Percentiles rank a stretch among this genome's conserved stretches.
These are phyloP conservation scores for Trachelus tabidus DNA, from an alignment of 2,888 invertebrate species.

Conservation along the genomic window DNA sequence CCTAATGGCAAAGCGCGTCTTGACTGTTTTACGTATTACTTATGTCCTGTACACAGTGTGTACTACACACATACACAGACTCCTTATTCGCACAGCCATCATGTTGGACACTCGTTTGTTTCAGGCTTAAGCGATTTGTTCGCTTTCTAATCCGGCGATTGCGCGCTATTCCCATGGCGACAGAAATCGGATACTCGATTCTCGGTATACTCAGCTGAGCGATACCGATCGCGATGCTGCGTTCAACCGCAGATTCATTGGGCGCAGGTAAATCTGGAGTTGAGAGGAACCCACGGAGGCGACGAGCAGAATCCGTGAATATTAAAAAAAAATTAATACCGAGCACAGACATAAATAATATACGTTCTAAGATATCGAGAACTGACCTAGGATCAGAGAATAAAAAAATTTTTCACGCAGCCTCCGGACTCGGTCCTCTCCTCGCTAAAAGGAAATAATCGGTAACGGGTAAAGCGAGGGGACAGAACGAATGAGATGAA, in stretches of 20 bases:
- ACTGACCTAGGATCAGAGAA: neutral
- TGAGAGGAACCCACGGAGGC: neutral
- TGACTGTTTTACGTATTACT: neutral
- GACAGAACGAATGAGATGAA: slow-evolving; percentile 13
- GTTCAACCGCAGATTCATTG: neutral
- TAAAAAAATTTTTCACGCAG: neutral
- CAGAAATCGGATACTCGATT: neutral
- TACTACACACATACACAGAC: neutral
- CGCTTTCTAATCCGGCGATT: neutral
- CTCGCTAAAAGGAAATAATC: neutral
- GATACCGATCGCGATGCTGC: neutral
- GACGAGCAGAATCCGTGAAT: neutral
- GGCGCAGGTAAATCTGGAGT: neutral
- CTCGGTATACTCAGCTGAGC: neutral
- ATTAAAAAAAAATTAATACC: neutral
- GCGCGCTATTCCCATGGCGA: neutral
- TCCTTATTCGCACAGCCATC: neutral
- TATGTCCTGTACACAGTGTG: neutral
- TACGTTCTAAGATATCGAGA: neutral
- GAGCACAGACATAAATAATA: neutral
- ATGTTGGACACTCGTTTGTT: neutral
- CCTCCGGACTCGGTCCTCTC: neutral
- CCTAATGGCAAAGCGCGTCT: neutral
- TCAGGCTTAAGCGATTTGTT: neutral
- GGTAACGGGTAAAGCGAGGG: slow-evolving; percentile 18